Percentiles rank a stretch among this genome's conserved stretches.
phyloP scores from a whole-genome alignment of 2,113 vertebrate genomes.

The Sylvietta virens region DNA sequence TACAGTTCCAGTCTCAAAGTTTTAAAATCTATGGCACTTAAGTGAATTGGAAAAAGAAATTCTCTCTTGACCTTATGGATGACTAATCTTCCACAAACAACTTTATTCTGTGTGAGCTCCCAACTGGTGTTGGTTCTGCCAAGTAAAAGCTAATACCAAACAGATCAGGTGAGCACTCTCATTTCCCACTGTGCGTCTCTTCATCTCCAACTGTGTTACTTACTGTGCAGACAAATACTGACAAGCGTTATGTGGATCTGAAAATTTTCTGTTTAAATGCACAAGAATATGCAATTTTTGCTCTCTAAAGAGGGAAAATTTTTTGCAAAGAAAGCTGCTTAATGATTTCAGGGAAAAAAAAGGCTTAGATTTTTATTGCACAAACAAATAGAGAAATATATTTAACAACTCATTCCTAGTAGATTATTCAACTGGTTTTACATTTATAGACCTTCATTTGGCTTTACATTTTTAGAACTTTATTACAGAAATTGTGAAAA shows the following conservation, averaged over 20 bases:
- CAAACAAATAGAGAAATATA: neutral
- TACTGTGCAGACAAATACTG: neutral
- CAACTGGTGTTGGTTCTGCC: neutral
- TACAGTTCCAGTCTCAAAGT: conserved; percentile 27
- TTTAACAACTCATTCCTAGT: neutral
- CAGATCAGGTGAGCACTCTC: conserved; percentile 2
- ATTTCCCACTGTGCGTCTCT: neutral
- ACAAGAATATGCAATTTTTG: neutral
- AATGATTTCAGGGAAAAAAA: neutral
- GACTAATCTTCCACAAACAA: conserved; percentile 28
- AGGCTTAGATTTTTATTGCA: neutral
- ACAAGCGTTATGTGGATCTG: neutral
- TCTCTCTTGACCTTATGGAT: conserved; percentile 22
- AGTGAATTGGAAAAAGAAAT: conserved; percentile 44
- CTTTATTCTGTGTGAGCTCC: neutral
- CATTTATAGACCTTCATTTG: neutral
- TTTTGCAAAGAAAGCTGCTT: neutral
- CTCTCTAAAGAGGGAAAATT: neutral
- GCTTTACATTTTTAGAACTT: neutral
- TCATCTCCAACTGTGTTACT: neutral
- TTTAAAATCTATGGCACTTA: conserved; percentile 24
- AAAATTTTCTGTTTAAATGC: neutral
- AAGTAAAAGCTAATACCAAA: neutral
- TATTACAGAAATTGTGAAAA: neutral
- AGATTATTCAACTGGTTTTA: neutral